phyloP scores from a whole-genome alignment of 2,113 vertebrate species.

The Phoenicopterus ruber region DNA sequence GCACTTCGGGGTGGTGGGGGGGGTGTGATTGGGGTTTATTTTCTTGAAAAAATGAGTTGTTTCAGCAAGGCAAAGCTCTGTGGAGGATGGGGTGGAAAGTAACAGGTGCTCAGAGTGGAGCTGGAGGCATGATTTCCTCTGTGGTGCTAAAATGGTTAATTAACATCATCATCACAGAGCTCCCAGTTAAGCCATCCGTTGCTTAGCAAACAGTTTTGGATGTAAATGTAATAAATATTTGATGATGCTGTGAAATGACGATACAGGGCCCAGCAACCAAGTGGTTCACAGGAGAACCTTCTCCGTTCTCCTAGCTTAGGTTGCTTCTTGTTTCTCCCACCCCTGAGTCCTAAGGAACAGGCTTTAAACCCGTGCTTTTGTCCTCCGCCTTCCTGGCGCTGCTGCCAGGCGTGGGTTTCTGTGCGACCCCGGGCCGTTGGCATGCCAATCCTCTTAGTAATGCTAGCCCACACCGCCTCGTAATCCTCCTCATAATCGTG shows the following conservation, averaged over 20 bases:
- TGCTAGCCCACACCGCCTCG: not conserved
- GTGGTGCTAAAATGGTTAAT: constrained; percentile 46
- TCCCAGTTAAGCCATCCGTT: constrained; percentile 57
- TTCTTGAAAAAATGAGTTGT: not conserved
- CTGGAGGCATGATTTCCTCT: constrained; percentile 2
- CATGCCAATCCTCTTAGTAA: not conserved
- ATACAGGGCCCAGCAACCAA: constrained; percentile 16
- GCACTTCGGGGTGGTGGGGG: too few species aligned
- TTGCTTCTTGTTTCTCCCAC: not conserved
- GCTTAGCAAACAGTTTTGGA: constrained; percentile 56
- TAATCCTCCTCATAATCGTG: accelerated
- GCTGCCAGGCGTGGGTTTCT: constrained; percentile 16
- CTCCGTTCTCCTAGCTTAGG: not conserved
- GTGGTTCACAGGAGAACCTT: not conserved
- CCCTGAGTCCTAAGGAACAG: not conserved
- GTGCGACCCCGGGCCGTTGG: not conserved
- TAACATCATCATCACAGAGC: constrained; percentile 17
- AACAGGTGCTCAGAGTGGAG: not conserved
- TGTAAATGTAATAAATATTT: constrained; percentile 64
- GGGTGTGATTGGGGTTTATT: too few species aligned
- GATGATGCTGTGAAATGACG: constrained; percentile 12
- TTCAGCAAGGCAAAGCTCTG: not conserved
- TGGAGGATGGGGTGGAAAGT: not conserved
- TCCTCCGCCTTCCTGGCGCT: not conserved
- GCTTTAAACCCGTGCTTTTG: constrained; percentile 5